These are phyloP conservation scores for Luperina testacea DNA, from an alignment of 2,888 invertebrate species.

Conservation along the genomic window DNA sequence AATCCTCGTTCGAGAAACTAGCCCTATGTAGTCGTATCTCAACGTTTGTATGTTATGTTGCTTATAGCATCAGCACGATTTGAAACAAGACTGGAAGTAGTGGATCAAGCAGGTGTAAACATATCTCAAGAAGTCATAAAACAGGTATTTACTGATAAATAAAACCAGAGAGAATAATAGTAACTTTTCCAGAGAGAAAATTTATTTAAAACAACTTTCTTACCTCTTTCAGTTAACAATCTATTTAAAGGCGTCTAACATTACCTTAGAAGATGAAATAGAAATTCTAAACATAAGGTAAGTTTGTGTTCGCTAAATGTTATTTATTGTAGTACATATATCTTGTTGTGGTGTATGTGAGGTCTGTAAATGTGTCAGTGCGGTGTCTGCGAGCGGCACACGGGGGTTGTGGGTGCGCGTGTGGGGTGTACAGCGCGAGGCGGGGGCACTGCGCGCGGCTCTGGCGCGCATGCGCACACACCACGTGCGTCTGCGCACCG, in stretches of 20 bases:
- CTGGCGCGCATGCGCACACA: conserved; percentile 74
- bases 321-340: neutral
- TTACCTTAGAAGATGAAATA: conserved; percentile 91
- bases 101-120: conserved; percentile 83
- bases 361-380: conserved; percentile 64
- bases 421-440: conserved; percentile 82
- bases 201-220: neutral
- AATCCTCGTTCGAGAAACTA: neutral
- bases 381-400: conserved; percentile 75
- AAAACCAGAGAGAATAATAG: neutral
- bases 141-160: conserved; percentile 72
- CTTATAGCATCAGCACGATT: conserved; percentile 14
- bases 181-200: neutral
- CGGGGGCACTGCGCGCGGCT: conserved; percentile 80
- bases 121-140: conserved; percentile 61
- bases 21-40: neutral
- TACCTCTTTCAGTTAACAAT: conserved; percentile 89
- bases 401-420: conserved; percentile 81
- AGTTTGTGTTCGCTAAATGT: conserved; percentile 71
- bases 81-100: conserved; percentile 83
- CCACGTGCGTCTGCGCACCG: conserved; percentile 75
- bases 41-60: neutral
- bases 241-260: conserved; percentile 91
- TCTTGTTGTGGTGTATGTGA: neutral
- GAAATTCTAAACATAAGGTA: conserved; percentile 93